Evolutionary conservation across 2,888 invertebrate species (phyloP), one percentile per base, ranked within the genome.

Genomic region (Apeira syringaria): DNA sequence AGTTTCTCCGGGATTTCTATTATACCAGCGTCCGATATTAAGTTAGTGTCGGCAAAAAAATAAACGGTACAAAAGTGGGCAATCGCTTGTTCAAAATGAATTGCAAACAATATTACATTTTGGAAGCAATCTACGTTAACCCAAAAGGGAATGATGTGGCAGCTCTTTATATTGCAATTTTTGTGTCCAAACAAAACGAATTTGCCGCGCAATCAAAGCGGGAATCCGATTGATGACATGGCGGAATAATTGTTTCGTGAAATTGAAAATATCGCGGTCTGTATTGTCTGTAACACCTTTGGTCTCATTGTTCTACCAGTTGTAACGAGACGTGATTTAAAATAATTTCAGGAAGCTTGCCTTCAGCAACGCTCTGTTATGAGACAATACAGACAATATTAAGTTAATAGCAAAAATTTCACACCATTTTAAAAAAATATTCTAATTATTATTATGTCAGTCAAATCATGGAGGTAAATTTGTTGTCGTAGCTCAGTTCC

Each of bases 81-180:
- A 84, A 87, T 85, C 69, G 80, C 73, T 68, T 79, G 86, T 82
- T 76, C 72, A 78, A 82, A 86, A 87, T 86, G 84, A 86, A 86
- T 87, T 78, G 84, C 86, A 85, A 87, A 87, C 87, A 87, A 84
- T 85, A 83, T 86, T 85, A 87, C 85, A 82, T 86, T 86, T 87
- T 85, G 81, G 84, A 80, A 80, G 80, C 87, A 86, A 89, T 88
- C 85, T 85, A 88, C 85, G 87, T 83, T 83, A 85, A 87, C 82
- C 87, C 82, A 74, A 86, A 88, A 82, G 84, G 87, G 88, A 87
- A 89, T 89, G 89, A 88, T 88, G 89, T 88, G 89, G 87, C 85
- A 82, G 84, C 87, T 87, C 87, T 89, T 87, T 89, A 87, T 86
- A 88, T 88, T 88, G 88, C 89, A 89, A 88, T 87, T 89, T 89